phyloP scores from a whole-genome alignment of 2,888 invertebrate species.

The Abrostola triplasia region DNA sequence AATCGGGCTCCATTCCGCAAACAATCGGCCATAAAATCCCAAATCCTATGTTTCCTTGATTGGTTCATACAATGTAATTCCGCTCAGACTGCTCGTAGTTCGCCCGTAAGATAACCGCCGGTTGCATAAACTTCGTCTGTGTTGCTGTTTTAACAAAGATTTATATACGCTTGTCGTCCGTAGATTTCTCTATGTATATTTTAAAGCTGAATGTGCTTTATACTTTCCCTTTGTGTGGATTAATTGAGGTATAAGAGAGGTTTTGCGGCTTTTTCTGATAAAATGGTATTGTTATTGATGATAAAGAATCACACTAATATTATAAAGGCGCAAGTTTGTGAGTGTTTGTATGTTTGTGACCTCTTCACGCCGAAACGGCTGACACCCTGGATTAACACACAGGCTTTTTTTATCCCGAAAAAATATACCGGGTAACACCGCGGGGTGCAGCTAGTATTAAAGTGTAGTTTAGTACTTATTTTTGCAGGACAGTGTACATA shows the following conservation, averaged over 20 bases:
- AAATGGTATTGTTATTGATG: not conserved
- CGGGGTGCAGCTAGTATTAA: too few relatives aligned
- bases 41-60: slow-evolving; percentile 55
- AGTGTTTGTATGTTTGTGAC: too few relatives aligned
- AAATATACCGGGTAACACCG: too few relatives aligned
- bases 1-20: slow-evolving; percentile 36
- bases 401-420: too few relatives aligned
- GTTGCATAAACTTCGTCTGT: slow-evolving; percentile 66
- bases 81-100: slow-evolving; percentile 44
- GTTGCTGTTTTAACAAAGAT: slow-evolving; percentile 71
- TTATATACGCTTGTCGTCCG: slow-evolving; percentile 66
- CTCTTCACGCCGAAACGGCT: too few relatives aligned
- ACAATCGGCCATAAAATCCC: slow-evolving; percentile 47
- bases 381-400: too few relatives aligned
- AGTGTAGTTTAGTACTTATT: too few relatives aligned
- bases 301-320: too few relatives aligned
- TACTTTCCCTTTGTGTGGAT: slow-evolving; percentile 20
- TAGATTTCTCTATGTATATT: slow-evolving; percentile 50
- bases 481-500: too few relatives aligned
- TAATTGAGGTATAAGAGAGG: slow-evolving; percentile 22
- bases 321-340: too few relatives aligned
- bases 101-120: slow-evolving; percentile 56
- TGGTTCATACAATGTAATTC: slow-evolving; percentile 57
- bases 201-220: slow-evolving; percentile 49
- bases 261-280: slow-evolving; percentile 8